Base-by-base conservation (phyloP, 2,888 invertebrate species). In the Periphyllus acericola region DNA sequence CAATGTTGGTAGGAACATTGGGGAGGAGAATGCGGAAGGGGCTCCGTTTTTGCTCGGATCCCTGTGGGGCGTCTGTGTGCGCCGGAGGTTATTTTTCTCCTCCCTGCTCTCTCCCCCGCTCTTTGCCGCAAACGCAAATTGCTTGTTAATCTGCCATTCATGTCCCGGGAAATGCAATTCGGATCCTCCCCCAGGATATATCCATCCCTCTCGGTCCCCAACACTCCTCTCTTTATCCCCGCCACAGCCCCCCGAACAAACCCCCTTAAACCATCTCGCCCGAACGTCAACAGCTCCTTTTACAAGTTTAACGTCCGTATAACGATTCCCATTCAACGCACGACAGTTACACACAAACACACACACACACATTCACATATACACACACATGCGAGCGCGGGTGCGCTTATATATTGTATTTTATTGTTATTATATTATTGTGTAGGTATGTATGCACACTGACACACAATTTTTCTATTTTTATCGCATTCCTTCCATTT, bases 71-170 rank as follows among this genome's bases (percentile, higher is more conserved):
- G 74, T 87, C 80, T 55, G 72, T 79, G 79, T 29, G 82, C 82
- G 80, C 89, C 83, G 81, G 79, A 87, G 87, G 87, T 87, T 87
- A 66, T 87, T 87, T 87, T 88, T 76, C 83, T 36, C 75, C 88
- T 74, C 32, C n/a, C 83, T 29, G 21, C 68, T 9, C 79, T 29
- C 52, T 17, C 36, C 36, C 29, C 89, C 84, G 89, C 83, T 55
- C 88, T 83, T 60, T 60, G 87, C 74, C 74, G 29, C 74, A 81
- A 87, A 81, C 80, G 89, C 89, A 89, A 89, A 90, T 88, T 90
- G 89, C 89, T 83, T 83, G 88, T 88, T 88, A 87, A 87, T 87
- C 87, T 87, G 81, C 87, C 87, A 87, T 87, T 87, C 87, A 87
- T 75, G 87, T 81, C 81, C 87, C 81, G 87, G 87, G 80, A 87